Evolutionary conservation across 1,140 invertebrate species (phyloP).

Genomic region (Mamestra configurata): DNA sequence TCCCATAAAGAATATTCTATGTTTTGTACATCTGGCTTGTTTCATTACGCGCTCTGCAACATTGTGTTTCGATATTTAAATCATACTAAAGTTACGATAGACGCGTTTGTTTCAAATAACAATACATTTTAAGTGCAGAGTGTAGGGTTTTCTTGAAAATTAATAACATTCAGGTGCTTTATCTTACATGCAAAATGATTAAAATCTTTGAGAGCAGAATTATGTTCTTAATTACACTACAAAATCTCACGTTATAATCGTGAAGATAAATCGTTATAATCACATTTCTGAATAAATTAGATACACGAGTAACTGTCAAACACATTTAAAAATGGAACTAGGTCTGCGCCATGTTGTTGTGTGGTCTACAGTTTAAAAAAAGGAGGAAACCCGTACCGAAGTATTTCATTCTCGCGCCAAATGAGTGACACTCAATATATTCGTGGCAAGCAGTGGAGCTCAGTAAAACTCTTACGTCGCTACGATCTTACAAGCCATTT

Average conservation of each 20-base stretch:
- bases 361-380: slow-evolving; percentile 20
- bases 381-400: slow-evolving; percentile 4
- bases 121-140: slow-evolving; percentile 33
- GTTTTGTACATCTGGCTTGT: slow-evolving; percentile 77
- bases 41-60: slow-evolving; percentile 70
- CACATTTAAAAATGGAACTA: slow-evolving; percentile 24
- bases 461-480: slow-evolving; percentile 59
- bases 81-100: slow-evolving; percentile 52
- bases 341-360: slow-evolving; percentile 17
- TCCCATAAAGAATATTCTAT: slow-evolving; percentile 78
- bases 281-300: slow-evolving; percentile 17
- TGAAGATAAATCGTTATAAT: slow-evolving; percentile 4
- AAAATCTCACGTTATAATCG: slow-evolving; percentile 13
- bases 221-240: slow-evolving; percentile 14
- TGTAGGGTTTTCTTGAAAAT: slow-evolving; percentile 38
- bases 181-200: slow-evolving; percentile 17
- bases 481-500: slow-evolving; percentile 62
- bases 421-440: slow-evolving; percentile 50
- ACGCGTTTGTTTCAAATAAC: slow-evolving; percentile 34
- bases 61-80: slow-evolving; percentile 63
- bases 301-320: slow-evolving; percentile 25
- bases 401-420: slow-evolving; percentile 22
- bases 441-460: slow-evolving; percentile 12
- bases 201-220: slow-evolving; percentile 21
- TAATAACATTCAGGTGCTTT: slow-evolving; percentile 31